Evolutionary conservation across 2,888 invertebrate genomes (phyloP).

Genomic region (Tachina grossa): DNA sequence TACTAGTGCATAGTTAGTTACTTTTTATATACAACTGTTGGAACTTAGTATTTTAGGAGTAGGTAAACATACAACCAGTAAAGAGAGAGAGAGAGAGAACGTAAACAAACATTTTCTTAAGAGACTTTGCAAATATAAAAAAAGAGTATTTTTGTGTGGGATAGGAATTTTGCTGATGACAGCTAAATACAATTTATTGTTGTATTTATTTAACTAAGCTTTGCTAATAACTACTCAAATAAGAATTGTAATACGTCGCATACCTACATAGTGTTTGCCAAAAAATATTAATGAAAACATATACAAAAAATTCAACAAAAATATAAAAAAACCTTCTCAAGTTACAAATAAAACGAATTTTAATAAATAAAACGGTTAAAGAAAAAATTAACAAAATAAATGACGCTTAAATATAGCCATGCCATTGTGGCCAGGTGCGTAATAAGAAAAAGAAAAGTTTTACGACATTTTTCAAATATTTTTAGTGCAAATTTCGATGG

Average conservation of each 20-base stretch:
- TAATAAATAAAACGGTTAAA: background rate
- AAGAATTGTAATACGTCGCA: conserved; percentile 6
- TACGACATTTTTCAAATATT: conserved; percentile 4
- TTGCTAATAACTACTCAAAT: conserved; percentile 44
- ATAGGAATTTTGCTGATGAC: conserved; percentile 49
- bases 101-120: conserved; percentile 23
- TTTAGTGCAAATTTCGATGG: background rate
- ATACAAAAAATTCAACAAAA: conserved; percentile 4
- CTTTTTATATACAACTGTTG: conserved; percentile 34
- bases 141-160: conserved; percentile 28
- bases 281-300: conserved; percentile 7
- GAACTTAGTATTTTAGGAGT: conserved; percentile 16
- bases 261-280: background rate
- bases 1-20: background rate
- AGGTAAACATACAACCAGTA: conserved; percentile 15
- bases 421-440: conserved; percentile 88
- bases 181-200: conserved; percentile 22
- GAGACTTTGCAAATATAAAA: conserved; percentile 7
- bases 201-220: conserved; percentile 55
- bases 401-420: conserved; percentile 88
- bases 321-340: background rate
- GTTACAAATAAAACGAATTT: conserved; percentile 19
- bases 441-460: conserved; percentile 21
- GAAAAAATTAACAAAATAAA: conserved; percentile 82
- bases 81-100: conserved; percentile 17